Percentiles rank a stretch among this genome's conserved stretches.
Conservation (phyloP, 2,113 vertebrate species). For the Eulacestoma nigropectus region DNA sequence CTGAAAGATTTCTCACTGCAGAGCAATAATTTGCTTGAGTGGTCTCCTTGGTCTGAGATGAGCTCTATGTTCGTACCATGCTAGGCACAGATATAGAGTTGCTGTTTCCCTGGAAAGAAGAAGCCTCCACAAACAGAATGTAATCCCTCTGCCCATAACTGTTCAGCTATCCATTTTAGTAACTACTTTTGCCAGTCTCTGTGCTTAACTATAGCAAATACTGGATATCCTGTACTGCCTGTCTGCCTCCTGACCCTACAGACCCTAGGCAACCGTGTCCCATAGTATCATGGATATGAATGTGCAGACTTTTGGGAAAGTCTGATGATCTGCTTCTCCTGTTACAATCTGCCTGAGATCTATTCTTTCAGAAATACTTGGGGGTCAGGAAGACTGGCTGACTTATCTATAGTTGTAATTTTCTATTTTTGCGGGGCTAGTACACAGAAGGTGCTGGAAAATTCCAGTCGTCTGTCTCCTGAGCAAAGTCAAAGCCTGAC, state of each 20-base stretch:
- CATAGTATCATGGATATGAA: background rate
- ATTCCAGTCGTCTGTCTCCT: background rate
- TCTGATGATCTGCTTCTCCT: background rate
- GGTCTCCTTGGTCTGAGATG: background rate
- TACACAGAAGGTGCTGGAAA: background rate
- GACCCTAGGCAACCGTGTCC: background rate
- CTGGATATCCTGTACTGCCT: background rate
- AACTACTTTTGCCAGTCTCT: background rate
- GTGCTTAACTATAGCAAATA: background rate
- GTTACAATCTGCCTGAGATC: background rate
- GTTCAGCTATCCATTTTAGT: background rate
- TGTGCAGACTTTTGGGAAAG: background rate
- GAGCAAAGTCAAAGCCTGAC: background rate
- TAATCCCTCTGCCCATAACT: background rate
- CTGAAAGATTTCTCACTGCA: background rate
- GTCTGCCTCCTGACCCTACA: background rate
- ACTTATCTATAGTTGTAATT: background rate
- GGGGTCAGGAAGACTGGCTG: background rate
- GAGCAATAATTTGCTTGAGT: background rate
- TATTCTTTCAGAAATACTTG: background rate
- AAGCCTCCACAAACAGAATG: background rate
- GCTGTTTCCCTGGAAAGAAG: background rate
- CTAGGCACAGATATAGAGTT: background rate
- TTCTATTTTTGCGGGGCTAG: background rate
- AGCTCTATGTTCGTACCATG: accelerated